Percentiles rank a stretch among this genome's conserved stretches.
These are phyloP conservation scores for Parotocinclus haroldoi DNA, from an alignment of 2,797 vertebrate species.

Conservation along the genomic window DNA sequence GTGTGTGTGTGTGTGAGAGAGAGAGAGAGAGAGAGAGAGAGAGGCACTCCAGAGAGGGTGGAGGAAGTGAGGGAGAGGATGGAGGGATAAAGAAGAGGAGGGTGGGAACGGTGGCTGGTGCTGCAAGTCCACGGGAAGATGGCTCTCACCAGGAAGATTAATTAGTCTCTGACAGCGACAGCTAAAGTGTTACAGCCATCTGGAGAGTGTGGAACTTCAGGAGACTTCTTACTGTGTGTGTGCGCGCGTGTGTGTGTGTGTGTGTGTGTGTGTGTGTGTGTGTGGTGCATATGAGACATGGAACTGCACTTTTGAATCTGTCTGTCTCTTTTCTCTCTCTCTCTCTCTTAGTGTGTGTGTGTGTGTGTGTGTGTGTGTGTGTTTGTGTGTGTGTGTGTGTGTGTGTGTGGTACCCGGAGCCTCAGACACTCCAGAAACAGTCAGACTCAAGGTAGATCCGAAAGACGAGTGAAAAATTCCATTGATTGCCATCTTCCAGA, in stretches of 20 bases:
- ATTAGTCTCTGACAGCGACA: slow-evolving; percentile 59
- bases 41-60: slow-evolving; percentile 39
- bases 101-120: slow-evolving; percentile 42
- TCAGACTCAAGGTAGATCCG: too few species aligned
- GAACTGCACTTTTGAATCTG: too few species aligned
- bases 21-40: too few species aligned
- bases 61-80: slow-evolving; percentile 39
- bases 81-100: slow-evolving; percentile 47
- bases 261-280: too few species aligned
- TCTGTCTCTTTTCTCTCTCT: slow-evolving; percentile 1
- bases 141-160: slow-evolving; percentile 58
- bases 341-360: not conserved
- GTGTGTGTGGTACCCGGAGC: too few species aligned
- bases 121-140: slow-evolving; percentile 52
- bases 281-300: too few species aligned
- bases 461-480: too few species aligned
- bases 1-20: too few species aligned
- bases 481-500: too few species aligned
- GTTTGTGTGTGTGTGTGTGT: not conserved
- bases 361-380: slow-evolving; percentile 18
- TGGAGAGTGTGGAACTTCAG: slow-evolving; percentile 56
- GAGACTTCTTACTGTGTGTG: slow-evolving; percentile 46
- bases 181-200: slow-evolving; percentile 57
- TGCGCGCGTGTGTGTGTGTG: slow-evolving; percentile 23
- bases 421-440: too few species aligned